Evolutionary conservation across 2,888 invertebrate species (phyloP).

Genomic region (Temnothorax ravouxi): DNA sequence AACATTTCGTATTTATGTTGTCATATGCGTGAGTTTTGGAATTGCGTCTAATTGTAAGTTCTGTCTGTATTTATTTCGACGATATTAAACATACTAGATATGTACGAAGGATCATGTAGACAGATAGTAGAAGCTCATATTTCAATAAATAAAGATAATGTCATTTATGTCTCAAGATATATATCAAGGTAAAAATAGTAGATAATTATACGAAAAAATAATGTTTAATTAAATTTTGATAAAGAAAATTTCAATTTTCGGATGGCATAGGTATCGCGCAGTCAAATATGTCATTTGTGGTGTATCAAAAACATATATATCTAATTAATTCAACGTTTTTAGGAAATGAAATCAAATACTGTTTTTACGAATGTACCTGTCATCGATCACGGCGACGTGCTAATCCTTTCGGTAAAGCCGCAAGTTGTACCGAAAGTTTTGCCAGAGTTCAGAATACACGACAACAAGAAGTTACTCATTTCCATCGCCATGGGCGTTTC

Average conservation of each 20-base stretch:
- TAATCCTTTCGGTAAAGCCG: constrained; percentile 97
- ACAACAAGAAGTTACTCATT: constrained; percentile 91
- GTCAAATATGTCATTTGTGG: not conserved
- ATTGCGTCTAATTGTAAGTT: not conserved
- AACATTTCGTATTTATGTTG: constrained; percentile 9
- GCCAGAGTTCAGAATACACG: constrained; percentile 89
- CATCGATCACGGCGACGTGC: constrained; percentile 93
- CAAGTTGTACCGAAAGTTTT: constrained; percentile 93
- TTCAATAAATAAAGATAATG: not conserved
- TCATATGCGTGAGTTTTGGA: not conserved
- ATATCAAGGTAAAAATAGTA: constrained; percentile 5
- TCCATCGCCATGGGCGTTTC: constrained; percentile 98
- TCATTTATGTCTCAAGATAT: not conserved
- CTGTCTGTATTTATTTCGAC: not conserved
- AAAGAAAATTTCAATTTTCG: not conserved
- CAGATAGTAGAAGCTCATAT: not conserved
- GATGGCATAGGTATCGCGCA: not conserved
- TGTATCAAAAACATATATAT: not conserved
- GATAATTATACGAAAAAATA: not conserved
- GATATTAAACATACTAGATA: not conserved
- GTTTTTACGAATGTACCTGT: constrained; percentile 93
- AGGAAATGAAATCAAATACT: constrained; percentile 93
- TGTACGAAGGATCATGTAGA: not conserved
- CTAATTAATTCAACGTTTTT: constrained; percentile 59
- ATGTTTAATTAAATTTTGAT: not conserved